Conservation (phyloP, 1,140 invertebrate species). For the Trigoniulus corallinus region DNA sequence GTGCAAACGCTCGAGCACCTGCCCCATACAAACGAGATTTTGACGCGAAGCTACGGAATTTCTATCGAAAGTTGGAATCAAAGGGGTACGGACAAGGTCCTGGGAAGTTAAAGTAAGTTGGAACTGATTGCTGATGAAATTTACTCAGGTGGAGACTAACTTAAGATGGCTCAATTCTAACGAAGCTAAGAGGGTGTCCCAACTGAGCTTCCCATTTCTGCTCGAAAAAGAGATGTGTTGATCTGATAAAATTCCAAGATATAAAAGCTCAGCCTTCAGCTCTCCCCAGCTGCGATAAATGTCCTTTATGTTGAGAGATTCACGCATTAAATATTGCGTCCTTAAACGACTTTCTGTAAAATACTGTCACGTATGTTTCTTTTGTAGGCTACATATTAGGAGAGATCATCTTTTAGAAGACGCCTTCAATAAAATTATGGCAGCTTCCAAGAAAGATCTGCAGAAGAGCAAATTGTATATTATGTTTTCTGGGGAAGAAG, state of each 20-base stretch:
- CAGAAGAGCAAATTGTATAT: constrained; percentile 90
- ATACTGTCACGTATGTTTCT: too few relatives aligned
- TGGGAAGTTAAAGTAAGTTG: constrained; percentile 77
- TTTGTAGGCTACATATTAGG: constrained; percentile 69
- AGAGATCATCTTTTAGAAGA: constrained; percentile 87
- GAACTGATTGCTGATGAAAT: too few relatives aligned
- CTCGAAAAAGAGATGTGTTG: not conserved
- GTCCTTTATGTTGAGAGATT: too few relatives aligned
- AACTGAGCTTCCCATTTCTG: too few relatives aligned
- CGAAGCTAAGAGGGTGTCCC: too few relatives aligned
- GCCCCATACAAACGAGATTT: constrained; percentile 79
- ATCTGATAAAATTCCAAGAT: constrained; percentile 4
- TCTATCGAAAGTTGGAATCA: constrained; percentile 86
- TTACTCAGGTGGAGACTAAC: too few relatives aligned
- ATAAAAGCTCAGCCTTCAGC: too few relatives aligned
- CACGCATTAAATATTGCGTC: constrained; percentile 5
- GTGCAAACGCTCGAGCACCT: constrained; percentile 56
- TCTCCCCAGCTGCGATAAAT: too few relatives aligned
- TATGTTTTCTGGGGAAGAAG: constrained; percentile 89
- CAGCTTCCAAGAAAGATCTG: constrained; percentile 82
- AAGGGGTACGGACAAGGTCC: constrained; percentile 94
- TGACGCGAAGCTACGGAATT: constrained; percentile 85
- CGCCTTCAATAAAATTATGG: constrained; percentile 92
- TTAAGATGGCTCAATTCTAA: too few relatives aligned
- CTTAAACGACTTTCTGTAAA: too few relatives aligned